These are phyloP conservation scores for Chelidonichthys spinosus DNA, from an alignment of 2,797 vertebrate genomes.

Conservation along the genomic window DNA sequence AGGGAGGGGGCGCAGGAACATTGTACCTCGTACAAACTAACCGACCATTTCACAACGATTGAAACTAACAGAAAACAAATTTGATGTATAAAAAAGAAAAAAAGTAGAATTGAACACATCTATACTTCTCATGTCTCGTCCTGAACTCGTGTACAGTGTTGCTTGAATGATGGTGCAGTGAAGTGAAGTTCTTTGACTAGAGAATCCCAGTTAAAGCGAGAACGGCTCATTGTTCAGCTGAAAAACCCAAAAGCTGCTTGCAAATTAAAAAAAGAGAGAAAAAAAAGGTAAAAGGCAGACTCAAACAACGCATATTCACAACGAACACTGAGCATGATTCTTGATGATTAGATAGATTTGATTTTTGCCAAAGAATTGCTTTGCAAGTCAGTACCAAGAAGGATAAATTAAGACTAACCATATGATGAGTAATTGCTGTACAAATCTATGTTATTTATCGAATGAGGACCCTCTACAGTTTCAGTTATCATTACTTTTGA, in stretches of 20 bases:
- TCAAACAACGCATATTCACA: slow-evolving; percentile 61
- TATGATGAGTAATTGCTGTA: slow-evolving; percentile 80
- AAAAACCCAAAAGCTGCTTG: slow-evolving; percentile 73
- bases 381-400: slow-evolving; percentile 81
- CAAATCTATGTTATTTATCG: slow-evolving; percentile 81
- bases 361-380: slow-evolving; percentile 85
- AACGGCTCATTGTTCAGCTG: slow-evolving; percentile 57
- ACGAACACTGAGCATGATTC: slow-evolving; percentile 69
- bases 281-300: slow-evolving; percentile 62
- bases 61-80: slow-evolving; percentile 60
- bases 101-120: slow-evolving; percentile 53
- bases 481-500: slow-evolving; percentile 77
- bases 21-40: slow-evolving; percentile 81
- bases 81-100: slow-evolving; percentile 55
- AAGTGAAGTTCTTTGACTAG: slow-evolving; percentile 76
- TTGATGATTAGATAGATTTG: slow-evolving; percentile 76
- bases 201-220: slow-evolving; percentile 75
- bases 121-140: slow-evolving; percentile 69
- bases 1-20: slow-evolving; percentile 82
- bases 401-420: slow-evolving; percentile 77
- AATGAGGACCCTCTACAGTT: slow-evolving; percentile 77
- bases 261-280: slow-evolving; percentile 58
- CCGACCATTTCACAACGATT: slow-evolving; percentile 67
- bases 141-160: slow-evolving; percentile 81
- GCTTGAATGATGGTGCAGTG: slow-evolving; percentile 80